Evolutionary conservation across 2,797 vertebrate species (phyloP).

Genomic region (Potorous gilbertii): DNA sequence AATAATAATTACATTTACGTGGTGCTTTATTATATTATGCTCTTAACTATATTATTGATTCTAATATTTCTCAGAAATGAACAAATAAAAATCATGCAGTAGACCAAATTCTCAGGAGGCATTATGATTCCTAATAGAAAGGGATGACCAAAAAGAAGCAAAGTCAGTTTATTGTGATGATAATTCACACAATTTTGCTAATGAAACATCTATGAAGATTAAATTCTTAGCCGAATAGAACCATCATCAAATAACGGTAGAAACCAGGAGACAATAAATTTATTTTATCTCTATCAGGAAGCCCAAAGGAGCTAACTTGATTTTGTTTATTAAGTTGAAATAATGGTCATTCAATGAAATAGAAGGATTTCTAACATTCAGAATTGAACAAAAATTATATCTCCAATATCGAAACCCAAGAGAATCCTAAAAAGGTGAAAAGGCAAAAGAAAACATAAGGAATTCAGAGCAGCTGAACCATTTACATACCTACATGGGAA

Average conservation of each 20-base stretch:
- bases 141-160: conserved; percentile 51
- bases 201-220: conserved; percentile 63
- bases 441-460: too few relatives aligned
- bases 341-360: not conserved
- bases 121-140: conserved; percentile 57
- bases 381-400: too few relatives aligned
- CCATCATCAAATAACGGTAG: conserved; percentile 58
- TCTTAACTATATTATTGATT: conserved; percentile 58
- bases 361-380: too few relatives aligned
- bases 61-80: conserved; percentile 67
- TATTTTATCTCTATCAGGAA: conserved; percentile 53
- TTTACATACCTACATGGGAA: too few relatives aligned
- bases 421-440: too few relatives aligned
- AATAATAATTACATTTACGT: not conserved
- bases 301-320: conserved; percentile 8
- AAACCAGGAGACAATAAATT: conserved; percentile 44
- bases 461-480: too few relatives aligned
- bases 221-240: conserved; percentile 60
- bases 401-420: too few relatives aligned
- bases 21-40: conserved; percentile 8
- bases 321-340: conserved; percentile 27
- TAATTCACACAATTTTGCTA: conserved; percentile 65
- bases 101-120: conserved; percentile 56
- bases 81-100: conserved; percentile 66
- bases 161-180: conserved; percentile 46